A percentile compares a stretch with the other conserved stretches of the same genome.
These are phyloP conservation scores for Babylonia areolata DNA, from an alignment of 1,140 invertebrate genomes.

Conservation along the genomic window DNA sequence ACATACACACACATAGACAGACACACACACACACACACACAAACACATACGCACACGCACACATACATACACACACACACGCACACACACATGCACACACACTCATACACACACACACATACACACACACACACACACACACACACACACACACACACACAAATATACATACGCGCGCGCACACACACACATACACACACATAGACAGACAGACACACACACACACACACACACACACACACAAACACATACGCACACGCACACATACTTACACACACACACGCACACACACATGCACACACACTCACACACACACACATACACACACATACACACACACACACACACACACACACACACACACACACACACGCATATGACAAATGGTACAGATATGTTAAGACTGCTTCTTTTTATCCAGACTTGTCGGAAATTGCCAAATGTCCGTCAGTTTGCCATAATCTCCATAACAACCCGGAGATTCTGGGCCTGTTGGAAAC, in stretches of 20 bases:
- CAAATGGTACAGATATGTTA: neutral
- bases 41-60: neutral
- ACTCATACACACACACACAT: too few species aligned
- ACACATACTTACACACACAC: too few species aligned
- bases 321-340: neutral
- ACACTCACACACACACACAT: neutral
- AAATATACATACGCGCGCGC: neutral
- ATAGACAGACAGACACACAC: too few species aligned
- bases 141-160: too few species aligned
- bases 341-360: neutral
- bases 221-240: too few species aligned
- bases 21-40: too few species aligned
- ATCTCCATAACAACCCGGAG: neutral
- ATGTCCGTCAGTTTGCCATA: too few species aligned
- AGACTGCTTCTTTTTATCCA: neutral
- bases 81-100: neutral
- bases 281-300: neutral
- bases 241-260: too few species aligned
- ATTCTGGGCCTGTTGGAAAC: neutral
- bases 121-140: conserved; percentile 3
- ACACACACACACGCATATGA: neutral
- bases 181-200: conserved; percentile 4
- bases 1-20: too few species aligned
- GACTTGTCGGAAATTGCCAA: too few species aligned
- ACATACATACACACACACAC: neutral